Percentiles rank a stretch among this genome's conserved stretches.
Conservation (phyloP, 2,888 invertebrate species). For the Drosophila greeni region DNA sequence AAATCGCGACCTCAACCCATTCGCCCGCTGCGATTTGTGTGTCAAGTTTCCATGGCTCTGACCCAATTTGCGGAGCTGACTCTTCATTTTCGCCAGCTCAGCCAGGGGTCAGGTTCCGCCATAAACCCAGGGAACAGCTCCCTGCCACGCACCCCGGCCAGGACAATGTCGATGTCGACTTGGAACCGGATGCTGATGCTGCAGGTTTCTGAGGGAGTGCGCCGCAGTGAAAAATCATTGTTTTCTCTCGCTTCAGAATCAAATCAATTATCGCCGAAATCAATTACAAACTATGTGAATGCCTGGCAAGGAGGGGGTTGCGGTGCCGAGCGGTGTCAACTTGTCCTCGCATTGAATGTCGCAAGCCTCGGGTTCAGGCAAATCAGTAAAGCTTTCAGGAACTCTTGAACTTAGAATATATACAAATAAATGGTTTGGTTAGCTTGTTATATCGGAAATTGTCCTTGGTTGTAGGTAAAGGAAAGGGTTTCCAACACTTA, state of each 20-base stretch:
- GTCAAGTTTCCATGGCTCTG: conserved; percentile 67
- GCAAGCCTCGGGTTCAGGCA: not conserved
- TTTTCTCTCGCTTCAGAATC: conserved; percentile 52
- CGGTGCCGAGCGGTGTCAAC: not conserved
- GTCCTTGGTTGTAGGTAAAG: not conserved
- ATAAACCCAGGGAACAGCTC: conserved; percentile 33
- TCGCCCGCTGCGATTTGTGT: conserved; percentile 48
- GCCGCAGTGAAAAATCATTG: conserved; percentile 61
- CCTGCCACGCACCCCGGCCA: not conserved
- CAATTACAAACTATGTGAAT: conserved; percentile 53
- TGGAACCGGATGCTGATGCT: conserved; percentile 52
- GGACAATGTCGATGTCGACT: conserved; percentile 24
- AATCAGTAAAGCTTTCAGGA: not conserved
- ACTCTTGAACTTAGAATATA: not conserved
- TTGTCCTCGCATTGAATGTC: conserved; percentile 4
- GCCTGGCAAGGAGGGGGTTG: conserved; percentile 9
- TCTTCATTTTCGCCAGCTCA: conserved; percentile 57
- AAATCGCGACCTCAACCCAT: conserved; percentile 26
- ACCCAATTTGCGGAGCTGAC: conserved; percentile 63
- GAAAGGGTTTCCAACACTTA: not conserved
- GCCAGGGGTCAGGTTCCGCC: conserved; percentile 37
- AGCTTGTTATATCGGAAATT: not conserved
- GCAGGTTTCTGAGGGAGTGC: conserved; percentile 55
- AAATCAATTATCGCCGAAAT: conserved; percentile 70
- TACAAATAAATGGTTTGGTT: not conserved